These are phyloP conservation scores for Myopa tessellatipennis DNA, from an alignment of 2,888 invertebrate species.

Conservation along the genomic window DNA sequence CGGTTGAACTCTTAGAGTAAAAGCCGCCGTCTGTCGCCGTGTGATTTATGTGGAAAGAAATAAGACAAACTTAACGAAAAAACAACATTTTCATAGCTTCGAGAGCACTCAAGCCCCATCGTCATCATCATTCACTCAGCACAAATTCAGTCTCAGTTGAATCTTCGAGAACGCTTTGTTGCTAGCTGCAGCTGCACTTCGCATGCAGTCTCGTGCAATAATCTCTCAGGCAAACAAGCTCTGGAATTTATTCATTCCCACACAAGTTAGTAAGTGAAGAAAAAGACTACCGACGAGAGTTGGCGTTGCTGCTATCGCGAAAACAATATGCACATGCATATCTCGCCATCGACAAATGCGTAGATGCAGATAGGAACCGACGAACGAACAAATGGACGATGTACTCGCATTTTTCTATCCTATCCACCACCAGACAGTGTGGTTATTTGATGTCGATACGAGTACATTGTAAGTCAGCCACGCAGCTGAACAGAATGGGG, in stretches of 20 bases:
- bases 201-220: neutral
- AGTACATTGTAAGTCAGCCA: no score
- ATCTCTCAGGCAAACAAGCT: neutral
- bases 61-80: no score
- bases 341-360: neutral
- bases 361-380: no score
- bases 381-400: no score
- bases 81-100: no score
- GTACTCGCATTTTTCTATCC: no score
- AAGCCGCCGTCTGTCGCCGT: no score
- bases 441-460: no score
- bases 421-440: no score
- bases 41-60: no score
- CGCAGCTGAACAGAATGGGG: no score
- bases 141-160: neutral
- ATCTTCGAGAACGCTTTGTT: neutral
- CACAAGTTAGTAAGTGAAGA: neutral
- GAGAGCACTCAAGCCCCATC: neutral
- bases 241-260: neutral
- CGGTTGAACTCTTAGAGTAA: neutral
- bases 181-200: conserved; percentile 3
- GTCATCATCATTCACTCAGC: neutral
- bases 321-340: neutral
- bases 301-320: neutral
- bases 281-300: no score